Conservation (phyloP, 2,888 invertebrate genomes). For the Zhengitettix transpicula region DNA sequence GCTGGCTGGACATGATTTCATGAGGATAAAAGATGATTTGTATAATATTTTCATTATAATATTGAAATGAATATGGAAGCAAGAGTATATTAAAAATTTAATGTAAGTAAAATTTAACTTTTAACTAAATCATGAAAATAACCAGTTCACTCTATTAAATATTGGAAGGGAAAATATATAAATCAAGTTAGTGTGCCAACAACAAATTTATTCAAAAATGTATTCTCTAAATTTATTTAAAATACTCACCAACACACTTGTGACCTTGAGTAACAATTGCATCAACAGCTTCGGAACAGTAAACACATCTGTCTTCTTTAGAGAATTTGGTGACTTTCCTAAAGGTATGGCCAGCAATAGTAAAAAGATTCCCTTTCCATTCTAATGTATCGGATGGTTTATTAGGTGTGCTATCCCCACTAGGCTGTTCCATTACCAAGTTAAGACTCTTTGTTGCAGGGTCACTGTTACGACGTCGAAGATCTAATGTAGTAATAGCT, state of each 20-base stretch:
- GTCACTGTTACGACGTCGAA: constrained; percentile 57
- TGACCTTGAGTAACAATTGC: constrained; percentile 64
- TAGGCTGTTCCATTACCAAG: neutral
- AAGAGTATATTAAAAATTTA: too few relatives aligned
- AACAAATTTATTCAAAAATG: neutral
- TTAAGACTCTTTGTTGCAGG: constrained; percentile 32
- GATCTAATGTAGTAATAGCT: constrained; percentile 28
- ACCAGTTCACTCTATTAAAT: too few relatives aligned
- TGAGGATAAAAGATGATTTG: too few relatives aligned
- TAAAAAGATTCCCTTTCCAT: constrained; percentile 44
- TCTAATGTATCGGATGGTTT: constrained; percentile 33
- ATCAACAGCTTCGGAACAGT: constrained; percentile 66
- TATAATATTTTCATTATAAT: too few relatives aligned
- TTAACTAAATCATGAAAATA: too few relatives aligned
- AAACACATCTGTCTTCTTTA: constrained; percentile 67
- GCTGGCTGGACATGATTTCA: too few relatives aligned
- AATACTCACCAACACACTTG: constrained; percentile 24
- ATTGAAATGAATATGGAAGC: too few relatives aligned
- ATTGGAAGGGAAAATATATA: too few relatives aligned
- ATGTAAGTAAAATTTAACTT: too few relatives aligned
- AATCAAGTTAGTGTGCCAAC: too few relatives aligned
- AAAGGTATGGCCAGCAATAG: constrained; percentile 59
- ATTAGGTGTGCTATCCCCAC: neutral
- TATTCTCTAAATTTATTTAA: neutral
- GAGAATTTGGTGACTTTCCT: constrained; percentile 60